Evolutionary conservation across 1,140 invertebrate genomes (phyloP).

Genomic region (Alviniconcha marisindica): DNA sequence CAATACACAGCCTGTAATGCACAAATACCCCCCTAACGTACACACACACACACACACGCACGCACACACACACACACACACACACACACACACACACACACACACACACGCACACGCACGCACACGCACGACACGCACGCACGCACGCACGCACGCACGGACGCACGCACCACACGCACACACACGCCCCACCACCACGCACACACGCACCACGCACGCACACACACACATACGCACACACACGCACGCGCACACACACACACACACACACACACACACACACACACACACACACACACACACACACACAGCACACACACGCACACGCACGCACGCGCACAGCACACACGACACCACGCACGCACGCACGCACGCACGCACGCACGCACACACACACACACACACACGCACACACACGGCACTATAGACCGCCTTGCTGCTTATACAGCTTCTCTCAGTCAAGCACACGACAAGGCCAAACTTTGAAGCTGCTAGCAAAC

Average conservation of each 20-base stretch:
- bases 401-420: neutral
- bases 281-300: neutral
- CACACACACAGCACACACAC: neutral
- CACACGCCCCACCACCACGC: too few relatives aligned
- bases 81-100: constrained; percentile 15
- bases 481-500: too few relatives aligned
- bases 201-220: too few relatives aligned
- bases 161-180: too few relatives aligned
- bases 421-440: too few relatives aligned
- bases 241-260: too few relatives aligned
- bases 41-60: neutral
- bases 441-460: too few relatives aligned
- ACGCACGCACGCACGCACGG: neutral
- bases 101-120: neutral
- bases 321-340: neutral
- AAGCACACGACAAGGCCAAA: too few relatives aligned
- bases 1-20: too few relatives aligned
- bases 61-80: constrained; percentile 15
- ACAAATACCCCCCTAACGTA: too few relatives aligned
- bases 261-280: too few relatives aligned
- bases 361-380: neutral
- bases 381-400: constrained; percentile 10
- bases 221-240: too few relatives aligned
- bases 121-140: neutral
- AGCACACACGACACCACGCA: neutral